phyloP scores from a whole-genome alignment of 2,113 vertebrate species.

The Polypterus senegalus region DNA sequence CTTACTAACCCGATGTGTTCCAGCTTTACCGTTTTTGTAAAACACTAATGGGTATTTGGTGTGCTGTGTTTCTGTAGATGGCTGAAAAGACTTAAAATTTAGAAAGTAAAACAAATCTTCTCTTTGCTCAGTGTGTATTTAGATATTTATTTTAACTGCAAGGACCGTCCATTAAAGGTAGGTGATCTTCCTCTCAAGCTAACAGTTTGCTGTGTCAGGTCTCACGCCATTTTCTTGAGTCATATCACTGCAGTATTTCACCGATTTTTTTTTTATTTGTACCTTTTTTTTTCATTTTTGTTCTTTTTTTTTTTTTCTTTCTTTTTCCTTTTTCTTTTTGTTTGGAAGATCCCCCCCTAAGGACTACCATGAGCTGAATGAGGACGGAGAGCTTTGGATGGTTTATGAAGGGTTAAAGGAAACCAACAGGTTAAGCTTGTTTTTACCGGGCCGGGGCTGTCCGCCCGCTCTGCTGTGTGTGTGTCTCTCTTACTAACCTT shows the following conservation, averaged over 20 bases:
- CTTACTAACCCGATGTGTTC: too few species aligned
- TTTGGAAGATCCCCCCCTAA: conserved; percentile 75
- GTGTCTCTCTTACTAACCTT: conserved; percentile 34
- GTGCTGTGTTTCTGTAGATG: too few species aligned
- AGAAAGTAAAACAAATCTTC: too few species aligned
- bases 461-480: conserved; percentile 33
- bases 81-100: too few species aligned
- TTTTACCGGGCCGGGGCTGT: conserved; percentile 29
- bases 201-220: neutral
- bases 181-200: too few species aligned
- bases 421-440: conserved; percentile 83
- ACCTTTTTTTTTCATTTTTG: conserved; percentile 45
- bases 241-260: neutral
- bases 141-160: too few species aligned
- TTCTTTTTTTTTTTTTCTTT: conserved; percentile 22
- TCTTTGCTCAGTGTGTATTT: too few species aligned
- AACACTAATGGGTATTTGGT: too few species aligned
- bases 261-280: conserved; percentile 25
- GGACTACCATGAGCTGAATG: conserved; percentile 89
- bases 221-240: neutral
- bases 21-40: too few species aligned
- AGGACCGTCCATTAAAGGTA: too few species aligned
- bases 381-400: conserved; percentile 97
- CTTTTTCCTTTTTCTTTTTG: conserved; percentile 41
- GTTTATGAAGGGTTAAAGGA: conserved; percentile 98